Evolutionary conservation across 2,797 vertebrate species (phyloP).

Genomic region (Pseudotriccus pelzelni): DNA sequence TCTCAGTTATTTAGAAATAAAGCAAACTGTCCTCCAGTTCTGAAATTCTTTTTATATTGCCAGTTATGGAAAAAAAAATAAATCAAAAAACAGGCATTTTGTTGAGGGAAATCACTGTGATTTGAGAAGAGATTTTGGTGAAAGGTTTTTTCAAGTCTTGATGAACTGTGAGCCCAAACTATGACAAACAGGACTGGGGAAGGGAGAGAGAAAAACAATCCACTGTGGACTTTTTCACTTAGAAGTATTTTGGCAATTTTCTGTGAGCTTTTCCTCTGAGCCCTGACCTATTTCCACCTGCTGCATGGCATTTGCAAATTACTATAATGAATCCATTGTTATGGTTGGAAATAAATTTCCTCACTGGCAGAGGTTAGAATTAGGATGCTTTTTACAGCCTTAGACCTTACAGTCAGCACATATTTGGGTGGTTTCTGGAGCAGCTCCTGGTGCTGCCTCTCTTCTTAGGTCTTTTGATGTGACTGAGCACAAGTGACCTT

Average conservation of each 20-base stretch:
- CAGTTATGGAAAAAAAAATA: neutral
- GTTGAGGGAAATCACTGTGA: neutral
- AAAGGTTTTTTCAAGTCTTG: neutral
- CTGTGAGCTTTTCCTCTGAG: conserved; percentile 12
- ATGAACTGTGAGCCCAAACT: neutral
- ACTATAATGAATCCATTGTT: conserved; percentile 21
- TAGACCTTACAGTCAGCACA: neutral
- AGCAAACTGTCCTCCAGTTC: conserved; percentile 14
- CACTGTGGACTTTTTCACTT: neutral
- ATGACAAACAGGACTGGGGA: neutral
- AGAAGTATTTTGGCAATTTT: conserved; percentile 19
- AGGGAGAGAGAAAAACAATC: neutral
- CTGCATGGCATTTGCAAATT: conserved; percentile 2
- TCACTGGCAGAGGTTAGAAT: neutral
- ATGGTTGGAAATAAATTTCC: conserved; percentile 5
- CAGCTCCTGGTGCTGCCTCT: neutral
- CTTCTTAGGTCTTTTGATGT: neutral
- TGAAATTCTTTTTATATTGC: conserved; percentile 26
- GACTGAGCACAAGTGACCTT: neutral
- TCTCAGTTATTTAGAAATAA: conserved; percentile 66
- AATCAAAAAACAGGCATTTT: neutral
- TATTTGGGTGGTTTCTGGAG: neutral
- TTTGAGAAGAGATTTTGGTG: neutral
- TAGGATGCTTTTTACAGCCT: neutral
- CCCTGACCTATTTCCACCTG: conserved; percentile 42